Percentiles rank a stretch among this genome's conserved stretches.
phyloP scores from a whole-genome alignment of 1,140 invertebrate genomes.

The Sitodiplosis mosellana region DNA sequence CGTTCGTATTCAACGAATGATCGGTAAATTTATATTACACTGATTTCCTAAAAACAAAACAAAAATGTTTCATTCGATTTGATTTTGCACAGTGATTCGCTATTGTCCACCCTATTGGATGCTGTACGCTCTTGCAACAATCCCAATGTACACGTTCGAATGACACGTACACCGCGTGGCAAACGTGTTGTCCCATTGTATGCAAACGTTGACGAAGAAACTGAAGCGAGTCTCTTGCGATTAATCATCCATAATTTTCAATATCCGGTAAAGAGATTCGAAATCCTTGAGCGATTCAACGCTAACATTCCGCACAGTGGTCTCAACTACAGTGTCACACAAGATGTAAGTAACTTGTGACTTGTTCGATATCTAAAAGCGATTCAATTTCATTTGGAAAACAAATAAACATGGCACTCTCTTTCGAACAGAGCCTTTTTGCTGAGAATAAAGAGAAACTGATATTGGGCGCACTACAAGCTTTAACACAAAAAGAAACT shows the following conservation, averaged over 20 bases:
- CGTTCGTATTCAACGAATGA: constrained; percentile 67
- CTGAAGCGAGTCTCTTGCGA: constrained; percentile 53
- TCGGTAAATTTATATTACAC: constrained; percentile 31
- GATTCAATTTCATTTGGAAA: not conserved
- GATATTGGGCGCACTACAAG: constrained; percentile 62
- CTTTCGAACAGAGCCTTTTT: constrained; percentile 60
- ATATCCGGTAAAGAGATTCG: constrained; percentile 27
- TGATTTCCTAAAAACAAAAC: constrained; percentile 1
- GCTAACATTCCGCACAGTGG: constrained; percentile 96
- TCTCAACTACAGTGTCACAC: constrained; percentile 83
- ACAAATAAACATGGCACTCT: not conserved
- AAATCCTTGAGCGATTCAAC: constrained; percentile 85
- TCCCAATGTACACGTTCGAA: constrained; percentile 90
- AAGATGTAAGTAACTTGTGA: constrained; percentile 56
- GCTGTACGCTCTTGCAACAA: constrained; percentile 93
- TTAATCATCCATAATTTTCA: constrained; percentile 25
- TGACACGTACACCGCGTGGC: constrained; percentile 60
- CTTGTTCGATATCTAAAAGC: not conserved
- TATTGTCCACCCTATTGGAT: constrained; percentile 88
- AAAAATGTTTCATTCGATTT: constrained; percentile 5
- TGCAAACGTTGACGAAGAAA: constrained; percentile 83
- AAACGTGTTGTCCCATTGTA: constrained; percentile 76
- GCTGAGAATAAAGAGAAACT: constrained; percentile 97
- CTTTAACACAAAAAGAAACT: constrained; percentile 53
- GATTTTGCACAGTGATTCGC: constrained; percentile 62